Evolutionary conservation across 2,888 invertebrate species (phyloP), one percentile per base, ranked within the genome.

Genomic region (Tanaodytes sp.): DNA sequence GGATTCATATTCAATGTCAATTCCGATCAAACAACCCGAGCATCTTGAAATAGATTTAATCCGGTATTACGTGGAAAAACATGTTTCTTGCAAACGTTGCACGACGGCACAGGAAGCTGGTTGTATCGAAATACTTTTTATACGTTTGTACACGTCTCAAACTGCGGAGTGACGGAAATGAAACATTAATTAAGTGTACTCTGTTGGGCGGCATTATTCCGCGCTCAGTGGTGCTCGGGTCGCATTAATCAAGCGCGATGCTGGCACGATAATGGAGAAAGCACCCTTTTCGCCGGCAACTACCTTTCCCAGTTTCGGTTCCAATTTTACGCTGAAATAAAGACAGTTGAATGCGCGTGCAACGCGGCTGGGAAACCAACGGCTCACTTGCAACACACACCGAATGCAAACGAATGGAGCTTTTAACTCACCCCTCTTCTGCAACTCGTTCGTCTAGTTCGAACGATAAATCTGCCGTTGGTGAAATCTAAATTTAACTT

Each of bases 261-360:
- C 61, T 40, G 31, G 39, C 33, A 40, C 55, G 58, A 65, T 70
- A 59, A 69, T 64, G 46, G 59, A 61, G 54, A 61, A 68, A 27
- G 18, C 51, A n/a, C 31, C 63, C 33, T 27, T n/a, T 45, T 42
- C 42, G 48, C 18, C 2, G 11, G 31, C 18, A 15, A 15, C 40
- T 12, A 36, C 55, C 39, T 30, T 49, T 71, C 71, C 73, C 66
- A 74, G 72, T 73, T 75, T 75, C 74, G 75, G 77, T 79, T 80
- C 78, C 79, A 80, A 80, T 80, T 80, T 79, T 76, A 75, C 77
- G 74, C 71, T 71, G 76, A 78, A 78, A 80, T 78, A 79, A 76
- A 76, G 78, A 74, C 74, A 76, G 37, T 51, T 57, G 42, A 64
- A 65, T 58, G 54, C 68, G 71, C 55, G 63, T 48, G 37, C 66